Evolutionary conservation across 2,797 vertebrate species (phyloP).

Genomic region (Argya squamiceps): DNA sequence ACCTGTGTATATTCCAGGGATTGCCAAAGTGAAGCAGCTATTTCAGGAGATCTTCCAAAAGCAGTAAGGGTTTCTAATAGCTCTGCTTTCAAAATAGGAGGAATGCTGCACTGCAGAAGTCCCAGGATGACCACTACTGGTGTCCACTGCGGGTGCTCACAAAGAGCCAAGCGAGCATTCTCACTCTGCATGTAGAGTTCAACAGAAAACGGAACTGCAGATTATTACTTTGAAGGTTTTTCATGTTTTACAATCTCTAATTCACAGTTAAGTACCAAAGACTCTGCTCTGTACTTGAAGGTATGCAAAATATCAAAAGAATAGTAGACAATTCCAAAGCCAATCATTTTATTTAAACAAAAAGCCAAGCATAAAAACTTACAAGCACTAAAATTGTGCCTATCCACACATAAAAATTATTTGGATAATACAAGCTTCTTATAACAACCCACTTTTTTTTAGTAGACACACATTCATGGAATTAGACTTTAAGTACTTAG

Average conservation of each 20-base stretch:
- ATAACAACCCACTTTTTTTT: not conserved
- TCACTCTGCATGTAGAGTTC: constrained; percentile 83
- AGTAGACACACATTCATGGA: not conserved
- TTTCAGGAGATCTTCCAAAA: constrained; percentile 97
- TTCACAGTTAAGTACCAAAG: not conserved
- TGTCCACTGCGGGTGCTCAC: constrained; percentile 98
- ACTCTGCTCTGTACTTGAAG: not conserved
- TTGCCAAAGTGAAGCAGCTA: constrained; percentile 96
- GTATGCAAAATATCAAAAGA: not conserved
- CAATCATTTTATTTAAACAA: not conserved
- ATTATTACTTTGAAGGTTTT: not conserved
- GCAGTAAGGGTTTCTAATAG: constrained; percentile 88
- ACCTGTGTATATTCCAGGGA: constrained; percentile 98
- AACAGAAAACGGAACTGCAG: not conserved
- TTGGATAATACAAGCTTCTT: not conserved
- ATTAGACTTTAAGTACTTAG: not conserved
- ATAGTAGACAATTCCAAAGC: not conserved
- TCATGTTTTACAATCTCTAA: not conserved
- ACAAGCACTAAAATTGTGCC: not conserved
- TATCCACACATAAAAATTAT: not conserved
- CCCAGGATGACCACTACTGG: constrained; percentile 94
- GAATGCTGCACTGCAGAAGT: constrained; percentile 93
- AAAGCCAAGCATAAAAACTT: not conserved
- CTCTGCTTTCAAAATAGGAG: constrained; percentile 91
- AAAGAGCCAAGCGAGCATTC: constrained; percentile 94